phyloP scores from a whole-genome alignment of 2,113 vertebrate genomes.

The Lanius ludovicianus region DNA sequence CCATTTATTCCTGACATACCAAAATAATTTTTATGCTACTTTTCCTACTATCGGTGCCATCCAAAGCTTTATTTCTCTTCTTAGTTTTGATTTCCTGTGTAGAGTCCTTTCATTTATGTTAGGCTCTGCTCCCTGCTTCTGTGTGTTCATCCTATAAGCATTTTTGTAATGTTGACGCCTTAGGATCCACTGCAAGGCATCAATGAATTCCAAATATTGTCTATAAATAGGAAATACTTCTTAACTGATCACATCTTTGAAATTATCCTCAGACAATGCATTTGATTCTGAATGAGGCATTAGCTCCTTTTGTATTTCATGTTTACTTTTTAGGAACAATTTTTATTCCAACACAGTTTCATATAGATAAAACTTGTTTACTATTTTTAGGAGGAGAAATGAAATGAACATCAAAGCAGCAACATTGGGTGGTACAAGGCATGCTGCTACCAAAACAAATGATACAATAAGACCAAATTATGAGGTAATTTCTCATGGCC shows the following conservation, averaged over 20 bases:
- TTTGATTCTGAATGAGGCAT: neutral
- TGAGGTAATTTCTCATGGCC: neutral
- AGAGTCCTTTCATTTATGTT: neutral
- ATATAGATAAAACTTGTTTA: neutral
- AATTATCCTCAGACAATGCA: neutral
- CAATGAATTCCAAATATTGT: neutral
- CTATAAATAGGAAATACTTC: neutral
- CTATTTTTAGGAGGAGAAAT: neutral
- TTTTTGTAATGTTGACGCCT: neutral
- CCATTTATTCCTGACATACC: neutral
- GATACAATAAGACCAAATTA: neutral
- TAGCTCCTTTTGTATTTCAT: neutral
- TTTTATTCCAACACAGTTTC: neutral
- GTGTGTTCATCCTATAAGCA: neutral
- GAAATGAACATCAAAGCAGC: neutral
- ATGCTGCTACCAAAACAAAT: neutral
- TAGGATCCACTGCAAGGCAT: neutral
- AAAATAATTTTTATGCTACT: neutral
- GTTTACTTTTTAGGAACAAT: neutral
- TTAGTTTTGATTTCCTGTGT: neutral
- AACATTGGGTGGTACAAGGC: neutral
- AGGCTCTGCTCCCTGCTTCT: neutral
- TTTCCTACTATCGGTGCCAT: neutral
- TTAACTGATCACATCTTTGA: neutral
- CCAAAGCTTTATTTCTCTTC: neutral